Conservation (phyloP, 1,140 invertebrate genomes). For the Saccostrea echinata region DNA sequence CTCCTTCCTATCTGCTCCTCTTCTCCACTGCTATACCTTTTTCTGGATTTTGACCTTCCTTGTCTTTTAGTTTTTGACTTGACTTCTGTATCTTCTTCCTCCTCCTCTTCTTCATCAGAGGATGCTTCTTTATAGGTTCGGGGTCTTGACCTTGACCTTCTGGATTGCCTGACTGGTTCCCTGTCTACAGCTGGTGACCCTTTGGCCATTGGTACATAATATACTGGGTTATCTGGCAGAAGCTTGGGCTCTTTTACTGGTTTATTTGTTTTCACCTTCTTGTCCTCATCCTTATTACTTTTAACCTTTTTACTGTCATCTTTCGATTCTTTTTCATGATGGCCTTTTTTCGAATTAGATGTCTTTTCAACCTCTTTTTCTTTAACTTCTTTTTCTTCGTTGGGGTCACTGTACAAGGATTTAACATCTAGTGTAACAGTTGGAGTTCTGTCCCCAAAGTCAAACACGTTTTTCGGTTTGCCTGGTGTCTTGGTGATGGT, state of each 20-base stretch:
- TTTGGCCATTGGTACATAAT: constrained; percentile 40
- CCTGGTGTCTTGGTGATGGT: constrained; percentile 37
- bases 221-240: constrained; percentile 43
- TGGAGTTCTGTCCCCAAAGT: constrained; percentile 70
- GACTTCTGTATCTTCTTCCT: background rate
- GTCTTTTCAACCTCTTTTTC: constrained; percentile 4
- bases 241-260: constrained; percentile 25
- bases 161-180: constrained; percentile 3
- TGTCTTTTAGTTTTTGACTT: background rate
- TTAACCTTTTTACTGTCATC: constrained; percentile 9
- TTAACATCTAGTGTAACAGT: constrained; percentile 41
- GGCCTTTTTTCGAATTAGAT: constrained; percentile 36
- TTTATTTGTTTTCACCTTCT: background rate
- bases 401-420: constrained; percentile 47
- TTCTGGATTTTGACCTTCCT: constrained; percentile 20
- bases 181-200: constrained; percentile 1
- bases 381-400: background rate
- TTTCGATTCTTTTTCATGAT: constrained; percentile 8
- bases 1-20: background rate
- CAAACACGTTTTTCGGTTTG: constrained; percentile 65
- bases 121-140: constrained; percentile 9
- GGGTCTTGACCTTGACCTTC: constrained; percentile 26
- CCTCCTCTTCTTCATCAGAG: constrained; percentile 27
- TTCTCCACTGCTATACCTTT: background rate
- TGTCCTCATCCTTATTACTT: background rate